Base-by-base conservation (phyloP, 2,797 vertebrate genomes). In the Momotus momota region DNA sequence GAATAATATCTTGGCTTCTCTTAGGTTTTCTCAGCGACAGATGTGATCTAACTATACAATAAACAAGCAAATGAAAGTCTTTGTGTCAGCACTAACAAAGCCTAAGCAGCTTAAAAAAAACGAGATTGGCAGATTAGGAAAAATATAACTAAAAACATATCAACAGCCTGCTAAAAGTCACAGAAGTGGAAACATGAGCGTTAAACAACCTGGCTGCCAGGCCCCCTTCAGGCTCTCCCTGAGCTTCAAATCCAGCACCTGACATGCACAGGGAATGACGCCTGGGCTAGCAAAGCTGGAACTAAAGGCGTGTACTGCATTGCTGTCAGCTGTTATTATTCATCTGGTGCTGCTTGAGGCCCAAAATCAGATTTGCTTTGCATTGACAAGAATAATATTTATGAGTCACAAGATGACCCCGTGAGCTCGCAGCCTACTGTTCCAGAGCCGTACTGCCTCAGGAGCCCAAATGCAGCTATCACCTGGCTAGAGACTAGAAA, bases 321-420 rank as follows among this genome's bases (percentile, higher is more conserved):
- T 86, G 72, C 91, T 73, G 89, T 93, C 95, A 96, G 95, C 79
- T 90, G 54, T 49, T 96, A 58, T 79, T 93, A 94, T 20, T 96
- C 91, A 85, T 33, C 3, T 12, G n/a, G n/a, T 94, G 95, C 87
- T 88, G 82, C 12, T 79, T 81, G 66, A 72, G 78, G 93, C 89
- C 93, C 62, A 72, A 84, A 81, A 75, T 62, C 78, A 79, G 81
- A 88, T 61, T 70, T 80, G 60, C 66, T 86, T 57, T 88, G 82
- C 77, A 16, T 70, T 74, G 94, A 94, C 95, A 94, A 91, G 88
- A 90, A 96, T 51, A 89, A 88, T 57, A 93, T 91, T 86, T 75
- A 25, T 23, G 46, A 93, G 79, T 87, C 81, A 81, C 21, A 23
- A 40, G 86, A 45, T 21, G 65, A 82, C 52, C 81, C 88, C 2